Conservation (phyloP, 2,797 vertebrate genomes). For the Falco peregrinus region DNA sequence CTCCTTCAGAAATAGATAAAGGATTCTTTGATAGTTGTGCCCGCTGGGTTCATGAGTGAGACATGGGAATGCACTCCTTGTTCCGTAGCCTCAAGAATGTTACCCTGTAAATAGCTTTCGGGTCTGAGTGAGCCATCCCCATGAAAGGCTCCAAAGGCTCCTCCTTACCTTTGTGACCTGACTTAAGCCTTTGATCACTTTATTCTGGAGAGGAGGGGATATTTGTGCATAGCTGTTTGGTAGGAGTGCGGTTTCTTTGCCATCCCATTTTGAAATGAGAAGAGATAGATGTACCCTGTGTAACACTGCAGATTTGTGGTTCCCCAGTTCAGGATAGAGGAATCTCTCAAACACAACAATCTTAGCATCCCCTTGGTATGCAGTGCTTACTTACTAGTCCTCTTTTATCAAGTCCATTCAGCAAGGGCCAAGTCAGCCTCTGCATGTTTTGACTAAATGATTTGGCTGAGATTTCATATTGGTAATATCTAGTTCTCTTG, state of each 20-base stretch:
- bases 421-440: not conserved
- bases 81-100: not conserved
- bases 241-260: not conserved
- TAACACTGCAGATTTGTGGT: not conserved
- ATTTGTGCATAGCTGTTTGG: not conserved
- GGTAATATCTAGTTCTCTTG: not conserved
- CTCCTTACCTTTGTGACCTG: not conserved
- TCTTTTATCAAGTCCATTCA: not conserved
- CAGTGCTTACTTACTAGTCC: not conserved
- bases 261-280: not conserved
- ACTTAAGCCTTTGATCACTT: not conserved
- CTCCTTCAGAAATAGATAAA: not conserved
- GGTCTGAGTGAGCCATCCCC: not conserved
- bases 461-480: not conserved
- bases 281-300: fast-evolving
- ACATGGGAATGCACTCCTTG: not conserved
- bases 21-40: not conserved
- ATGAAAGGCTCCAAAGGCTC: not conserved
- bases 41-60: not conserved
- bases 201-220: not conserved
- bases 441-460: not conserved
- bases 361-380: not conserved
- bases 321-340: not conserved
- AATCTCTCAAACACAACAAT: not conserved
- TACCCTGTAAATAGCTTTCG: not conserved